Evolutionary conservation across 2,113 vertebrate species (phyloP).

Genomic region (Thunnus maccoyii): DNA sequence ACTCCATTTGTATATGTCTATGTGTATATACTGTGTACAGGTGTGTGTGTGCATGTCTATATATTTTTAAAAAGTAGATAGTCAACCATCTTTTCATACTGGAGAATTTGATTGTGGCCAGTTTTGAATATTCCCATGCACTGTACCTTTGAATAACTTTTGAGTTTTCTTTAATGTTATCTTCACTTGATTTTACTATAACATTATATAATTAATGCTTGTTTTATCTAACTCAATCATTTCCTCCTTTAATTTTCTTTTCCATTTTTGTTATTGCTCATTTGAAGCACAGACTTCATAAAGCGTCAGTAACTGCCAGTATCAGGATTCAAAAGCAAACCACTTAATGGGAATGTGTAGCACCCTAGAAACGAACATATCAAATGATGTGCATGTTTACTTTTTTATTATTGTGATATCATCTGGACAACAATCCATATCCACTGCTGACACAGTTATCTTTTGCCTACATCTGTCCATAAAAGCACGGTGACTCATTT

Average conservation of each 20-base stretch:
- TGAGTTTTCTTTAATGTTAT: no score
- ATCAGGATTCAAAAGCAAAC: background rate
- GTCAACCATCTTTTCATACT: no score
- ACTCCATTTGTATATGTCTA: no score
- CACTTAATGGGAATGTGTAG: background rate
- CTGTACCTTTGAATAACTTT: no score
- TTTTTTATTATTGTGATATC: constrained; percentile 20
- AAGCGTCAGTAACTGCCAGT: background rate
- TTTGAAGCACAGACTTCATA: background rate
- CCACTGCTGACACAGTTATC: constrained; percentile 31
- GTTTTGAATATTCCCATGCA: background rate
- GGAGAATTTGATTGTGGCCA: no score
- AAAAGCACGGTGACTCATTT: constrained; percentile 54
- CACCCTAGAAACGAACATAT: background rate
- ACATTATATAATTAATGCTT: no score
- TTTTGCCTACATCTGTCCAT: constrained; percentile 32
- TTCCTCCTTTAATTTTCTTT: background rate
- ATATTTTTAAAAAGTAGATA: no score
- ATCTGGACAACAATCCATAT: constrained; percentile 7
- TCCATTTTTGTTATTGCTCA: background rate
- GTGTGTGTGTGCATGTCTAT: no score
- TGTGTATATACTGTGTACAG: no score
- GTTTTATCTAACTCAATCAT: background rate
- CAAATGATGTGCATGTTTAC: background rate
- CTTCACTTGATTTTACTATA: no score